Evolutionary conservation across 2,888 invertebrate genomes (phyloP), one percentile per base, ranked within the genome.

Genomic region (Standfussiana lucernea): DNA sequence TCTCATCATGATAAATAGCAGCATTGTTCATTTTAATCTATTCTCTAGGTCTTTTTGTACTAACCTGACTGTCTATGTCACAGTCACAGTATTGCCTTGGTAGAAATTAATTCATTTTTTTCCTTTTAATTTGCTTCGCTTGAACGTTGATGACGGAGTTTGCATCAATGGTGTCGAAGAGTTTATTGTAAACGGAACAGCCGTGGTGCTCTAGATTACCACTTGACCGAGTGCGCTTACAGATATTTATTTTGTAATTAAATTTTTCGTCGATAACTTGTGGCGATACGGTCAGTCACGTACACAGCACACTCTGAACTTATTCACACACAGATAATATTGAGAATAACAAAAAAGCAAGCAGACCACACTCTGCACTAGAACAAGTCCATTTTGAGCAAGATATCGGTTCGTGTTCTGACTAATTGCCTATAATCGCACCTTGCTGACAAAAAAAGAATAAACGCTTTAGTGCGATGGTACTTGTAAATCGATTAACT

Each of bases 231-330:
- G 15, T 77, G 80, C 70, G 47, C 80, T 81, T 65, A 56, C 68
- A 80, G 77, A 82, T 83, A 77, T 81, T 80, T 83, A 77, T 81
- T 80, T 80, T 77, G 82, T 87, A 88, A 90, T 88, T 87, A 89
- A 87, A 90, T 88, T 86, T 87, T 80, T 78, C 37, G 72, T 37
- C 71, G 87, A 89, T 89, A 90, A 88, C 81, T 86, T 82, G 45
- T 81, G 77, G 61, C 76, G 77, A 86, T 87, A 85, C 73, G 76
- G 71, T 47, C 72, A 79, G 88, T 91, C 86, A 89, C 88, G 89
- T 80, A 87, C 82, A 84, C 35, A 61, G 59, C 32, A 32, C 86
- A 83, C 69, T 77, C 28, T 71, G 42, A 42, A 64, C 28, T 72
- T 71, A 73, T 76, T 77, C 61, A 77, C 70, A 77, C 53, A 50